These are phyloP conservation scores for Chloebia gouldiae DNA, from an alignment of 2,113 vertebrate genomes.

Conservation along the genomic window DNA sequence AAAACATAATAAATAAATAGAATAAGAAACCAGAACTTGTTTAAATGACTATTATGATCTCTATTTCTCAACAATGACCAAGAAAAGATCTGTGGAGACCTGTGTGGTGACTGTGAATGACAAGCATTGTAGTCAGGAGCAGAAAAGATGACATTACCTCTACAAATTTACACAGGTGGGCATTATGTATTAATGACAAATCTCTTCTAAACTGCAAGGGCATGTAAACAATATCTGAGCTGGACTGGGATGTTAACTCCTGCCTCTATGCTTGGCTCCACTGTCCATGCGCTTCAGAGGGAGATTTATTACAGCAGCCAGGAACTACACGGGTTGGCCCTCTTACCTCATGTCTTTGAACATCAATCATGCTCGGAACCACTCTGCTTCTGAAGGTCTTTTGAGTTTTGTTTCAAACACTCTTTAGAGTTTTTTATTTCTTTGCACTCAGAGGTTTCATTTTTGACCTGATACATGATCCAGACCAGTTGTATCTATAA, in stretches of 20 bases:
- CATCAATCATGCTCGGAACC: not conserved
- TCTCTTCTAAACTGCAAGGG: not conserved
- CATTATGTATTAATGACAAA: not conserved
- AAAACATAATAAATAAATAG: not conserved
- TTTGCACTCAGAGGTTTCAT: not conserved
- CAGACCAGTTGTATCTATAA: not conserved
- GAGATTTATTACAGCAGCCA: not conserved
- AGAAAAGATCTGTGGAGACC: not conserved
- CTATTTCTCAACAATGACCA: not conserved
- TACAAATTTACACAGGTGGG: not conserved
- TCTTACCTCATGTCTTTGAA: not conserved
- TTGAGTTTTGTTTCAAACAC: not conserved
- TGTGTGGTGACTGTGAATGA: not conserved
- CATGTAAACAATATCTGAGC: not conserved
- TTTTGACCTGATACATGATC: not conserved
- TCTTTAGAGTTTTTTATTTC: not conserved
- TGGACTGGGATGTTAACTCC: not conserved
- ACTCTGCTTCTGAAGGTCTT: not conserved
- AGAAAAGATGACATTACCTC: not conserved
- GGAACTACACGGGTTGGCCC: not conserved
- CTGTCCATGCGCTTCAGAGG: not conserved
- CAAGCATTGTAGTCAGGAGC: not conserved
- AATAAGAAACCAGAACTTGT: not conserved
- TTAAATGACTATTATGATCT: not conserved
- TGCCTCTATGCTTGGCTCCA: not conserved